Percentiles rank a stretch among this genome's conserved stretches.
These are phyloP conservation scores for Carpatolechia fugitivella DNA, from an alignment of 2,888 invertebrate genomes.

Conservation along the genomic window DNA sequence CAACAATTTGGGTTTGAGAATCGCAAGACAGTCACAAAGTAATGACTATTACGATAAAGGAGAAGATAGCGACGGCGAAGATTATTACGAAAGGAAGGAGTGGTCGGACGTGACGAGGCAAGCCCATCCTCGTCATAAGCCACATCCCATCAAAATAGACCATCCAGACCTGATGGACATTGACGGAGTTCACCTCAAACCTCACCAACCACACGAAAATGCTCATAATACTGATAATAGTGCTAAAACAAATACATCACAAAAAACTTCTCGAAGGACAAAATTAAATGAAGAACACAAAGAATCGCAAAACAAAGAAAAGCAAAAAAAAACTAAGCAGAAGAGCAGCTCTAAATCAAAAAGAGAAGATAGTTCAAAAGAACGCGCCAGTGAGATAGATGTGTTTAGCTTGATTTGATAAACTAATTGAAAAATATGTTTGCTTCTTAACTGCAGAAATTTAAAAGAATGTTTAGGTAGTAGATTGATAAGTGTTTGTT, in stretches of 20 bases:
- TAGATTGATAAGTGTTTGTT: too few relatives aligned
- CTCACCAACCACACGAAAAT: not conserved
- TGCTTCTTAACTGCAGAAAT: too few relatives aligned
- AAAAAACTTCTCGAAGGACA: not conserved
- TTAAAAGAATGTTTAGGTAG: too few relatives aligned
- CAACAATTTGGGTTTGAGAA: not conserved
- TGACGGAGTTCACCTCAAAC: not conserved
- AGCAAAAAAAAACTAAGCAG: not conserved
- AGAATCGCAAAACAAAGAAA: not conserved
- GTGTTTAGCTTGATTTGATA: not conserved
- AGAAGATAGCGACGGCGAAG: conserved; percentile 1
- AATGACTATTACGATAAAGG: conserved; percentile 7
- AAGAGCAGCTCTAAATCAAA: not conserved
- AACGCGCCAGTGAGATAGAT: not conserved
- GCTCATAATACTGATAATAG: not conserved
- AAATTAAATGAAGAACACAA: not conserved
- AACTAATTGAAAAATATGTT: not conserved
- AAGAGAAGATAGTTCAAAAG: not conserved
- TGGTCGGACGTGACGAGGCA: conserved; percentile 4
- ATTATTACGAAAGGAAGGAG: conserved; percentile 7
- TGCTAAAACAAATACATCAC: not conserved
- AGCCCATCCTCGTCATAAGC: not conserved
- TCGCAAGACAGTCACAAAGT: not conserved
- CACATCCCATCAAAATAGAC: not conserved
- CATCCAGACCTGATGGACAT: conserved; percentile 4